Percentiles rank a stretch among this genome's conserved stretches.
These are phyloP conservation scores for Marmota flaviventris DNA, from an alignment of 2,113 vertebrate species.

Conservation along the genomic window DNA sequence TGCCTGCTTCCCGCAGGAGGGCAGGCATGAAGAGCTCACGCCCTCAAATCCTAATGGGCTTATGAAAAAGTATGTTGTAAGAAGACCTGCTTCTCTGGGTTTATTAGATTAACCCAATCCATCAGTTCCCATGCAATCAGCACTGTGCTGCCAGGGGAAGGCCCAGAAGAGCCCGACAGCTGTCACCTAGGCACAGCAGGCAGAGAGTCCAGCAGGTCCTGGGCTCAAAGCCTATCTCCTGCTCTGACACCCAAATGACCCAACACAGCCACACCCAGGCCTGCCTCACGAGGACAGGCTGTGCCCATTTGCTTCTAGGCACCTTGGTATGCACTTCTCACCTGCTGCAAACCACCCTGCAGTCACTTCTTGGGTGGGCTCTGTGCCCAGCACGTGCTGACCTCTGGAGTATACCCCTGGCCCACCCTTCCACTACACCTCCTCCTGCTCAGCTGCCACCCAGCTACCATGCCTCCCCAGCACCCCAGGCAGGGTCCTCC, in stretches of 20 bases:
- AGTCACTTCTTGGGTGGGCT: background rate
- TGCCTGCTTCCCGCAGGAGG: constrained; percentile 55
- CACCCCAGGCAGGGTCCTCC: background rate
- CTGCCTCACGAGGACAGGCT: background rate
- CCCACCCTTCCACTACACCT: too few species aligned
- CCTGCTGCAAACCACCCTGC: background rate
- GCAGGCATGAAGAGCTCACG: constrained; percentile 65
- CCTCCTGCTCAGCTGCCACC: too few species aligned
- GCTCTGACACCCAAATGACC: background rate
- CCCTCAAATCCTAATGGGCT: constrained; percentile 71
- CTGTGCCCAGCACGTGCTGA: background rate
- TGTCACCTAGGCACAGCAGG: fast-evolving
- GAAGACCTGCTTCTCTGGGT: constrained; percentile 63
- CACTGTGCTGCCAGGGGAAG: fast-evolving
- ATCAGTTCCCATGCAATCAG: background rate
- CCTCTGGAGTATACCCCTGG: background rate
- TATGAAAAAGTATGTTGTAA: constrained; percentile 70
- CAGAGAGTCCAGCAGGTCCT: background rate
- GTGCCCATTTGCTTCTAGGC: background rate
- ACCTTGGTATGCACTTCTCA: background rate
- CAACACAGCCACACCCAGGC: fast-evolving
- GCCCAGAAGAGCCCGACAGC: fast-evolving
- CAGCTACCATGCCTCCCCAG: background rate
- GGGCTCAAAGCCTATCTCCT: background rate
- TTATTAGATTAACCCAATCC: constrained; percentile 76